phyloP scores from a whole-genome alignment of 2,888 invertebrate species.

The Agonopterix heracliana region DNA sequence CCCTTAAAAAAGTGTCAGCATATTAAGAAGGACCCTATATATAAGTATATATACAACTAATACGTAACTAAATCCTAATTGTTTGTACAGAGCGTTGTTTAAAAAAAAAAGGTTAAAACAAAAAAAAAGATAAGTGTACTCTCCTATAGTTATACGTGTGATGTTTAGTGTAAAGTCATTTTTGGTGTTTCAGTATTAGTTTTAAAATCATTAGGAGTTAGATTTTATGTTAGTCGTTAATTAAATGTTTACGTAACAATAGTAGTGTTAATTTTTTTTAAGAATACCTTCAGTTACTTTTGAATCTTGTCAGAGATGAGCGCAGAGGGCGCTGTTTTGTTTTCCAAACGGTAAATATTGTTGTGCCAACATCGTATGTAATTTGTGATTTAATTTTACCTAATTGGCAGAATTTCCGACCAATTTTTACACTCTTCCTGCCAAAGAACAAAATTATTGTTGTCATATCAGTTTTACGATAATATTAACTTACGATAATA shows the following conservation, averaged over 20 bases:
- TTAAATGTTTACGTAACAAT: slow-evolving; percentile 60
- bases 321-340: slow-evolving; percentile 34
- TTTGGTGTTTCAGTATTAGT: slow-evolving; percentile 64
- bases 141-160: slow-evolving; percentile 39
- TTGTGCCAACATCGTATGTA: slow-evolving; percentile 36
- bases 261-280: slow-evolving; percentile 50
- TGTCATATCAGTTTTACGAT: slow-evolving; percentile 33
- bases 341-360: slow-evolving; percentile 28
- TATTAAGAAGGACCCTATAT: no score
- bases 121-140: slow-evolving; percentile 41
- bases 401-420: slow-evolving; percentile 16
- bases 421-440: slow-evolving; percentile 22
- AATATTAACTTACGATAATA: slow-evolving; percentile 29
- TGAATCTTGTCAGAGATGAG: slow-evolving; percentile 28
- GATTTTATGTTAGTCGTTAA: slow-evolving; percentile 69
- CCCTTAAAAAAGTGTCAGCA: no score
- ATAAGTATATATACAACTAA: slow-evolving; percentile 28
- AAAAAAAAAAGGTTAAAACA: slow-evolving; percentile 26
- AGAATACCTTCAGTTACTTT: slow-evolving; percentile 51
- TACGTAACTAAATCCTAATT: slow-evolving; percentile 42
- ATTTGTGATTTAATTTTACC: neutral
- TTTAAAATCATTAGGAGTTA: slow-evolving; percentile 64
- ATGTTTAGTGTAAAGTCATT: slow-evolving; percentile 45
- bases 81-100: slow-evolving; percentile 60
- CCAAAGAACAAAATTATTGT: slow-evolving; percentile 45